Conservation (phyloP, 2,797 vertebrate genomes). For the Dicrostonyx torquatus region DNA sequence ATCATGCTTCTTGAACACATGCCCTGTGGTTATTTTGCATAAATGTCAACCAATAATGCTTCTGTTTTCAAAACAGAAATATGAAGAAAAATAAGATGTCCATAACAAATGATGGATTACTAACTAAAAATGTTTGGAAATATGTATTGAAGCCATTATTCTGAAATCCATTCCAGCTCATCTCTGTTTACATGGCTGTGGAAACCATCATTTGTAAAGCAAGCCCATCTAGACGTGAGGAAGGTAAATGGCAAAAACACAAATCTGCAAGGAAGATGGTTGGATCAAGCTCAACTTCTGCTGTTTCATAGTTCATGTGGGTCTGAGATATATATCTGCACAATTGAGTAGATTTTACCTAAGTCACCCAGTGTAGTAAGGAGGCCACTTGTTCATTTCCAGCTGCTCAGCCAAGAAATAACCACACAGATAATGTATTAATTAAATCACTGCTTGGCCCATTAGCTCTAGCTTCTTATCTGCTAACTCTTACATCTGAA, state of each 20-base stretch:
- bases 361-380: background rate
- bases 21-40: background rate
- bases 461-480: too few relatives aligned
- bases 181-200: background rate
- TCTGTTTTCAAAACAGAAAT: background rate
- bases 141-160: background rate
- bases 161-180: background rate
- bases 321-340: background rate
- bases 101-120: background rate
- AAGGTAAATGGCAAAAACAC: background rate
- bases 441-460: too few relatives aligned
- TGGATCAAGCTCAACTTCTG: background rate
- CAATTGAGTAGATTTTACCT: background rate
- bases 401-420: too few relatives aligned
- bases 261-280: background rate
- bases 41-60: background rate
- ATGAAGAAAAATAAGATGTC: slow-evolving; percentile 12
- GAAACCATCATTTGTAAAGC: background rate
- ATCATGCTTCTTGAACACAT: background rate
- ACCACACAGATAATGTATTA: too few relatives aligned
- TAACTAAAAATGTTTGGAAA: background rate
- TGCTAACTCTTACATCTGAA: too few relatives aligned
- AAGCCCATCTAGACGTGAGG: background rate
- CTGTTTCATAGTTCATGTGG: background rate
- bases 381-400: too few relatives aligned